Conservation (phyloP, 2,797 vertebrate genomes). For the Scolopax bukidnonensis region DNA sequence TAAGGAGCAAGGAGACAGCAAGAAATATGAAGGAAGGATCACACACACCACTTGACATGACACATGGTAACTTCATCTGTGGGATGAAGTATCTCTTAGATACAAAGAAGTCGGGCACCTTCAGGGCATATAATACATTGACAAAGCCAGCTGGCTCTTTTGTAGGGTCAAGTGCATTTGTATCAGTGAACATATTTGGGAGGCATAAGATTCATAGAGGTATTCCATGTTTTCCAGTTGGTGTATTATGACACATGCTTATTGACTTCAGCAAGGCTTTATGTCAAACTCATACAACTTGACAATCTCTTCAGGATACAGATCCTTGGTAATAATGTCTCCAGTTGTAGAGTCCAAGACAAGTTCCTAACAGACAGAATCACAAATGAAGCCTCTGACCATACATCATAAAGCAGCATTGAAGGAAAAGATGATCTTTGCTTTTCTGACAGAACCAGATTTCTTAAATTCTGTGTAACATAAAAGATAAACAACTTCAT, state of each 20-base stretch:
- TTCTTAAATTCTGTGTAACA: not conserved
- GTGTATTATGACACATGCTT: not conserved
- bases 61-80: not conserved
- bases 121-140: not conserved
- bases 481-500: not conserved
- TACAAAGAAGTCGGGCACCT: rapidly evolving
- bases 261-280: not conserved
- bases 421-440: not conserved
- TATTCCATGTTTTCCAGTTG: not conserved
- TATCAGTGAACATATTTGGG: not conserved
- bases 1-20: not conserved
- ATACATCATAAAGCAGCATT: not conserved
- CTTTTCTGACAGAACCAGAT: not conserved
- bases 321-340: not conserved
- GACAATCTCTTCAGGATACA: not conserved
- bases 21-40: not conserved
- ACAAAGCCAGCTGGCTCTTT: not conserved
- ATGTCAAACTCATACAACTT: not conserved
- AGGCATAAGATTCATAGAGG: not conserved
- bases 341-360: not conserved
- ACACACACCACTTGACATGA: not conserved
- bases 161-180: not conserved
- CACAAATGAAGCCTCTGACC: not conserved
- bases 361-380: not conserved
- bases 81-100: not conserved